phyloP scores from a whole-genome alignment of 2,797 vertebrate species.

The Phoebastria nigripes region DNA sequence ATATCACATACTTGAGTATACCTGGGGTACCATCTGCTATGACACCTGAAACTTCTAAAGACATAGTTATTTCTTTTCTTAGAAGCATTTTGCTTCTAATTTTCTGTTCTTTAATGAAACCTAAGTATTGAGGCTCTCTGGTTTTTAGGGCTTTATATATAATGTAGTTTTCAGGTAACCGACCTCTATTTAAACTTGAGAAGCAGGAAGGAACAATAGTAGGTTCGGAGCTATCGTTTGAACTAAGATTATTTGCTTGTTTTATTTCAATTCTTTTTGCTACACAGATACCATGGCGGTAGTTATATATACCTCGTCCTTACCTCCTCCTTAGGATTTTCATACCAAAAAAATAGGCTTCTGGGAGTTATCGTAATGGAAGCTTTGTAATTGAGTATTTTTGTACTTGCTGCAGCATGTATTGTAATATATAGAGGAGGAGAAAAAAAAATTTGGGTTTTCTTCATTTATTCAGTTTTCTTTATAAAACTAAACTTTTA shows the following conservation, averaged over 20 bases:
- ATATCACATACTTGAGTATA: background rate
- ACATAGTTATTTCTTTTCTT: background rate
- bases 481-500: background rate
- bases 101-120: background rate
- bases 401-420: background rate
- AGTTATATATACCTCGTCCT: background rate
- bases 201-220: background rate
- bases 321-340: background rate
- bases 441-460: background rate
- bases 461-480: background rate
- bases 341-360: background rate
- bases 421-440: background rate
- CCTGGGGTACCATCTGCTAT: background rate
- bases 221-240: background rate
- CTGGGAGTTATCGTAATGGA: background rate
- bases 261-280: background rate
- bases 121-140: background rate
- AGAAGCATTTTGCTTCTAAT: background rate
- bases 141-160: background rate
- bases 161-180: background rate
- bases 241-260: background rate
- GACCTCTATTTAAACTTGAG: background rate
- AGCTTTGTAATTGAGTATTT: background rate
- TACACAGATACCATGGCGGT: accelerated
- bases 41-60: background rate